phyloP scores from a whole-genome alignment of 2,888 invertebrate genomes.

The Heliconius ethilla region DNA sequence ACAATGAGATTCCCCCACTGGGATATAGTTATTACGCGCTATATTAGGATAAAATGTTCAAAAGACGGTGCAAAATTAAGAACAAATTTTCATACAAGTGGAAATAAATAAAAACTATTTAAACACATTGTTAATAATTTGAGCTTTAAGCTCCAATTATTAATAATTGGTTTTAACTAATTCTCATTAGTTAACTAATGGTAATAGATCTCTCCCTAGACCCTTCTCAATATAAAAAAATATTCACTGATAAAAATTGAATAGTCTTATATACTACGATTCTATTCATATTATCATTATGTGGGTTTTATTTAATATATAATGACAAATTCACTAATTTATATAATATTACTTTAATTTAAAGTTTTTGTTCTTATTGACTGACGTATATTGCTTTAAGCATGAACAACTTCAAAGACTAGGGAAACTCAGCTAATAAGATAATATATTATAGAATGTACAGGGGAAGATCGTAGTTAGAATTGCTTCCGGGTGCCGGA shows the following conservation, averaged over 20 bases:
- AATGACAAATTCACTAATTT: neutral
- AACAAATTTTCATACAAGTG: neutral
- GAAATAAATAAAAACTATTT: neutral
- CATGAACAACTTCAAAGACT: neutral
- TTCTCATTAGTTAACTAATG: no score
- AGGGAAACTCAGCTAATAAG: neutral
- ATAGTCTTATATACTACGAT: no score
- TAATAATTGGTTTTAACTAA: no score
- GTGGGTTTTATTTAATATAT: neutral
- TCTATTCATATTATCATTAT: no score
- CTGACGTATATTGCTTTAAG: neutral
- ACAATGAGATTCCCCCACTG: neutral
- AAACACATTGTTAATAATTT: neutral
- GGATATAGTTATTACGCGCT: neutral
- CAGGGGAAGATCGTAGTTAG: slow-evolving; percentile 67
- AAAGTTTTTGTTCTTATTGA: neutral
- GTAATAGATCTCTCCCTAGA: no score
- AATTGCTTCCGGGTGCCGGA: slow-evolving; percentile 68
- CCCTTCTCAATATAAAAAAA: no score
- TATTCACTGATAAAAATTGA: no score
- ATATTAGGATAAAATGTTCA: neutral
- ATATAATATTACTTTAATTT: neutral
- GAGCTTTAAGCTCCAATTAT: neutral
- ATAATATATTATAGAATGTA: slow-evolving; percentile 9
- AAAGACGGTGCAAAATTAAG: no score